Conservation (phyloP, 2,888 invertebrate species). For the Parapristionchus giblindavisi region DNA sequence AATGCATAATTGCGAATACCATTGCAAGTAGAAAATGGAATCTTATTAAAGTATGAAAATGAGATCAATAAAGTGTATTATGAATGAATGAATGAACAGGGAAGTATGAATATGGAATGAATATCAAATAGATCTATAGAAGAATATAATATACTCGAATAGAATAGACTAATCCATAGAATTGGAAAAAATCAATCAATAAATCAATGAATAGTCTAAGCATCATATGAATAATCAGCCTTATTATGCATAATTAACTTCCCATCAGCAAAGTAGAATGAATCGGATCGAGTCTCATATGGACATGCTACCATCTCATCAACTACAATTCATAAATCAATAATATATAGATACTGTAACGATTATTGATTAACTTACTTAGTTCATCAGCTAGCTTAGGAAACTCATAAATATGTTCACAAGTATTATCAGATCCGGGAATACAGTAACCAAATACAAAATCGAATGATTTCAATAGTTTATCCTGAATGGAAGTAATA, state of each 20-base stretch:
- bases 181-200: not conserved
- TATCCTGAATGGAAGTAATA: conserved; percentile 78
- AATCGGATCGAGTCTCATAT: conserved; percentile 96
- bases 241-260: conserved; percentile 98
- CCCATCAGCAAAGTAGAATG: conserved; percentile 98
- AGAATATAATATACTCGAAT: not conserved
- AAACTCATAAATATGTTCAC: conserved; percentile 99
- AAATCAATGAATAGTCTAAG: conserved; percentile 68
- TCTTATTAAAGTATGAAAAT: too few species aligned
- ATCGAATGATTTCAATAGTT: conserved; percentile 93
- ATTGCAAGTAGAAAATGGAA: too few species aligned
- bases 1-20: too few species aligned
- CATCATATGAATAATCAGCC: conserved; percentile 96
- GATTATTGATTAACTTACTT: conserved; percentile 50
- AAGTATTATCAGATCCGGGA: conserved; percentile 94
- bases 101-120: too few species aligned
- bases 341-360: not conserved
- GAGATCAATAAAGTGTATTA: too few species aligned
- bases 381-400: conserved; percentile 80
- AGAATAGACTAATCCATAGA: not conserved
- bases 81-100: too few species aligned
- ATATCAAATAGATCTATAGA: not conserved
- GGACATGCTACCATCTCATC: conserved; percentile 95
- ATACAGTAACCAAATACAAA: conserved; percentile 99
- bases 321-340: conserved; percentile 75